These are phyloP conservation scores for Hoplodrina blanda DNA, from an alignment of 2,888 invertebrate genomes.

Conservation along the genomic window DNA sequence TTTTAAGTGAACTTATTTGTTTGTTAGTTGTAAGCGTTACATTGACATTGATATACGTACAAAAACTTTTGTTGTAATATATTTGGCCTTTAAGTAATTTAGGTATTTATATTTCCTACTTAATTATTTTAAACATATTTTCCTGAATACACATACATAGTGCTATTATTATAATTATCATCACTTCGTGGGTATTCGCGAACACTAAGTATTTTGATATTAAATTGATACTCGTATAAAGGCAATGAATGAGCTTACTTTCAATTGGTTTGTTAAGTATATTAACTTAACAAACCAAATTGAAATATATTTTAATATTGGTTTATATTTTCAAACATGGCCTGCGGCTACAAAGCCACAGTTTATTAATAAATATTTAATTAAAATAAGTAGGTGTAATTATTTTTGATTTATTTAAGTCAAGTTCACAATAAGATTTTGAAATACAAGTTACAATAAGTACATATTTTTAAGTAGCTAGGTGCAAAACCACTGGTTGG, in stretches of 20 bases:
- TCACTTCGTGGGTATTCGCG: neutral
- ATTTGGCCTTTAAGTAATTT: no score
- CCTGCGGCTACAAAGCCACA: neutral
- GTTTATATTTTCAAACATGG: constrained; percentile 8
- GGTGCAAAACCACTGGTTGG: neutral
- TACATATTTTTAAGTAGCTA: neutral
- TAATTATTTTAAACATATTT: constrained; percentile 9
- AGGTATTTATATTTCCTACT: neutral
- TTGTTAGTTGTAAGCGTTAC: no score
- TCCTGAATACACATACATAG: constrained; percentile 10
- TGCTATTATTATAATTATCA: constrained; percentile 1
- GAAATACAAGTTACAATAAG: neutral
- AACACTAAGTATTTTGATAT: neutral
- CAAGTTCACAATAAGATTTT: neutral
- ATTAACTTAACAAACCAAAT: no score
- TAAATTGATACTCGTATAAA: neutral
- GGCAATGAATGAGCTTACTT: constrained; percentile 14
- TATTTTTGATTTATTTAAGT: neutral
- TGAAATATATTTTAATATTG: no score
- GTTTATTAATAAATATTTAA: neutral
- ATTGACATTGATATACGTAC: neutral
- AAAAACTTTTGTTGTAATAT: neutral
- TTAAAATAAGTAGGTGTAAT: neutral
- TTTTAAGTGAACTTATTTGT: no score
- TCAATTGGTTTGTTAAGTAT: no score